Conservation (phyloP, 2,797 vertebrate genomes). For the Acestrorhynchus altus region DNA sequence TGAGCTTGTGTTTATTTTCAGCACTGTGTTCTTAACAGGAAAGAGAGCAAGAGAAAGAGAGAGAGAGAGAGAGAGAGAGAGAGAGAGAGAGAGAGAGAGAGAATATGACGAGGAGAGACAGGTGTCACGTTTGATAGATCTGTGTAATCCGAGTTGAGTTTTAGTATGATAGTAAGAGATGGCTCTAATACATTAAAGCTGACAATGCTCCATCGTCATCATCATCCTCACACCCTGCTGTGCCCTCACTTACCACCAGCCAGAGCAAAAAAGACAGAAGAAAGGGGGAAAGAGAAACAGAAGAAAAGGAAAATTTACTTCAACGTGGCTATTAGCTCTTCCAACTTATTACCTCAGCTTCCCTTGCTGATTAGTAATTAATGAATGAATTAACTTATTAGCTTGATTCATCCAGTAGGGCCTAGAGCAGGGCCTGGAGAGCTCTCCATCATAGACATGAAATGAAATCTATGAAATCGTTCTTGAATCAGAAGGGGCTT, state of each 20-base stretch:
- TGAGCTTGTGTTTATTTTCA: conserved; percentile 67
- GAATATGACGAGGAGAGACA: conserved; percentile 32
- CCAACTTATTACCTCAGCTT: too few relatives aligned
- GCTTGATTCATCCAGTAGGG: too few relatives aligned
- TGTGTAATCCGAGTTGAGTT: conserved; percentile 54
- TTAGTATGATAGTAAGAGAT: conserved; percentile 44
- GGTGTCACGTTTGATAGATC: conserved; percentile 57
- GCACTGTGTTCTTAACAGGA: conserved; percentile 11
- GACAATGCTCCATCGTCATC: conserved; percentile 14
- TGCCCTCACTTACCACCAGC: not conserved
- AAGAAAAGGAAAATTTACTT: too few relatives aligned
- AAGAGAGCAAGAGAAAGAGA: conserved; percentile 5
- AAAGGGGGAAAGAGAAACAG: not conserved
- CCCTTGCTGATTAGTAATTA: too few relatives aligned
- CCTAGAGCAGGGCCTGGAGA: too few relatives aligned
- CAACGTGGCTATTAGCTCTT: too few relatives aligned
- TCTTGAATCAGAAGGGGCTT: too few relatives aligned
- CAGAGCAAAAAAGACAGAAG: not conserved
- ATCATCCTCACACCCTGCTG: not conserved
- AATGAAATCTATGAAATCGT: too few relatives aligned
- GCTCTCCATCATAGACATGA: too few relatives aligned
- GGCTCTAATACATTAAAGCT: conserved; percentile 42
- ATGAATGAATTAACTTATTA: too few relatives aligned
- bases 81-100: conserved; percentile 4
- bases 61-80: conserved; percentile 2